phyloP scores from a whole-genome alignment of 30 jellyfish, hydroid and myxozoan genomes.

The Aurelia sp. region DNA sequence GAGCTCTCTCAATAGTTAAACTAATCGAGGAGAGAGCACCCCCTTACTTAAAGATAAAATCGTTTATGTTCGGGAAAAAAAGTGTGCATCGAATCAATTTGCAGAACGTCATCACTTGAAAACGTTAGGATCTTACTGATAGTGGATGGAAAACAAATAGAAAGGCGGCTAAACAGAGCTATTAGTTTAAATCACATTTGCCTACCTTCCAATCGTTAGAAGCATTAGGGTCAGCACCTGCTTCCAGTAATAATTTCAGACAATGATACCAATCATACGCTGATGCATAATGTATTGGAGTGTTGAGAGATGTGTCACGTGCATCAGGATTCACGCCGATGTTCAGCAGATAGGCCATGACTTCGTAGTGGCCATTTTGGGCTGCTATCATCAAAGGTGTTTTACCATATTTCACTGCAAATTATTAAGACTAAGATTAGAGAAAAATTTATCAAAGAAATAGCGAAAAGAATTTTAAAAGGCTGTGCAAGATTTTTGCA shows the following conservation, averaged over 20 bases:
- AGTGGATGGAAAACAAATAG: too few relatives aligned
- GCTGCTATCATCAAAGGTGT: conserved; percentile 75
- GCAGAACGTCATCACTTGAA: too few relatives aligned
- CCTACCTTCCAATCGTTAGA: conserved; percentile 77
- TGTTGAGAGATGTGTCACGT: conserved; percentile 56
- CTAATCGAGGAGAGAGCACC: too few relatives aligned
- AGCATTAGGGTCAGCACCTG: conserved; percentile 76
- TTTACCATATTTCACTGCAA: conserved; percentile 60
- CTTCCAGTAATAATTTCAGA: conserved; percentile 57
- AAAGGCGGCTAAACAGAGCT: too few relatives aligned
- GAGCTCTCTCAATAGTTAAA: too few relatives aligned
- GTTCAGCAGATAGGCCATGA: conserved; percentile 62
- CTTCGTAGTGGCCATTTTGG: conserved; percentile 72
- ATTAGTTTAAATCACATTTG: background rate
- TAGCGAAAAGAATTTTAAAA: background rate
- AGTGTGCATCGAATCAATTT: too few relatives aligned
- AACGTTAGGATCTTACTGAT: too few relatives aligned
- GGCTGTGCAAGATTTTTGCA: too few relatives aligned
- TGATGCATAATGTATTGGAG: conserved; percentile 85
- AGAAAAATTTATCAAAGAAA: too few relatives aligned
- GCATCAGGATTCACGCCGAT: conserved; percentile 82
- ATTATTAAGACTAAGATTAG: background rate
- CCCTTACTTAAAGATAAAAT: too few relatives aligned
- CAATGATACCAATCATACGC: conserved; percentile 89
- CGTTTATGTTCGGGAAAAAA: too few relatives aligned